Evolutionary conservation across 1,140 invertebrate genomes (phyloP), one percentile per base, ranked within the genome.

Genomic region (Periplaneta americana): DNA sequence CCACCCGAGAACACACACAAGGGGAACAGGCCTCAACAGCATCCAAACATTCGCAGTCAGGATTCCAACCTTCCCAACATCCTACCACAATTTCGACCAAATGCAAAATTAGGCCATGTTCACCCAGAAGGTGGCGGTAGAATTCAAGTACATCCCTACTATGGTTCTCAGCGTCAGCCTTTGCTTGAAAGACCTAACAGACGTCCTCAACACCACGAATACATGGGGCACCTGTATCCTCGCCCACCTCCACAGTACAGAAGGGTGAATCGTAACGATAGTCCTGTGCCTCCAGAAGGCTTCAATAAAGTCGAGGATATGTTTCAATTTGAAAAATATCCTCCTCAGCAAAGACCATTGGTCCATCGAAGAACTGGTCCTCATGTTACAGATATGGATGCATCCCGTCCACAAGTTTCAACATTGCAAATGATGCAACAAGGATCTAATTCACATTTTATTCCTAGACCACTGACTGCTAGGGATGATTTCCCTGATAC

Each of bases 31-130:
- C 35, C 35, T 34, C 76, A 22, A 36, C 17, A 34, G 17, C 28
- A 34, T 36, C 1, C n/a, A 28, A 28, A 31, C 4, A 36, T 36
- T 77, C 76, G 33, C 28, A 78, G 48, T 34, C 78, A 77, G 18
- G n/a, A 36, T 28, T n/a, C 76, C 18, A 82, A 90, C 82, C 83
- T 94, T 75, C 93, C 93, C 0, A 94, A 94, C 83, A 94, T 94
- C 83, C 83, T 94, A 37, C 93, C 93, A 0, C 93, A 94, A 84
- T 94, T 94, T 81, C 87, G 93, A 78, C 93, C 93, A 0, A 94
- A 94, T 82, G 90, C 91, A 0, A 81, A 78, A 34, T 34, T 77
- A 33, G n/a, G 34, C 28, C 81, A 81, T 35, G 74, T 48, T 34
- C 81, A 81, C 39, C 28, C 32, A 36, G 81, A 78, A n/a, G 31